These are phyloP conservation scores for Atherinosoma microstoma DNA, from an alignment of 2,797 vertebrate genomes.

Conservation along the genomic window DNA sequence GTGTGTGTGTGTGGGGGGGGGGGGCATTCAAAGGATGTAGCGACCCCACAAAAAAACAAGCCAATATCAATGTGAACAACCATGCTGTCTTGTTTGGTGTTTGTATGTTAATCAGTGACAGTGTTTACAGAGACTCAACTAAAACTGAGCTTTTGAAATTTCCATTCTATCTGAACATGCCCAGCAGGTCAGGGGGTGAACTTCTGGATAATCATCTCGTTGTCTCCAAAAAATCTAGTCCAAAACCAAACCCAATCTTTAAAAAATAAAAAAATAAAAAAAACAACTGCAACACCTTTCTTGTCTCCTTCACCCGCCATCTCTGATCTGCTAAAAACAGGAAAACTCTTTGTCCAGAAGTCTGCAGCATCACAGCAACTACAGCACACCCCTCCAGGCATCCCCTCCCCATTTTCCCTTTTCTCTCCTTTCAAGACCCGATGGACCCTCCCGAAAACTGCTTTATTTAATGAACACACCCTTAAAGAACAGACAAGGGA, in stretches of 20 bases:
- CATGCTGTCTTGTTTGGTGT: conserved; percentile 29
- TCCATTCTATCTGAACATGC: conserved; percentile 48
- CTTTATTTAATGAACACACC: conserved; percentile 82
- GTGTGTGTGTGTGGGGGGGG: background rate
- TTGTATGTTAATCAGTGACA: background rate
- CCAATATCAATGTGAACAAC: conserved; percentile 24
- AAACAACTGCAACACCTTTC: conserved; percentile 18
- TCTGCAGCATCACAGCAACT: conserved; percentile 63
- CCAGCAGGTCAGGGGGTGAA: conserved; percentile 9
- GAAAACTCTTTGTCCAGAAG: conserved; percentile 75
- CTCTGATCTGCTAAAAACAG: conserved; percentile 54
- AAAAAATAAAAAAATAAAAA: conserved; percentile 11
- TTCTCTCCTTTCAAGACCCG: conserved; percentile 66
- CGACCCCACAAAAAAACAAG: background rate
- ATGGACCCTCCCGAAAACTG: conserved; percentile 58
- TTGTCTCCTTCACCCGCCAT: conserved; percentile 35
- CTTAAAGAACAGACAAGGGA: conserved; percentile 75
- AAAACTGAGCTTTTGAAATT: conserved; percentile 59
- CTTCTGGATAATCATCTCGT: conserved; percentile 50
- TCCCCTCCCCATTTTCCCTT: conserved; percentile 21
- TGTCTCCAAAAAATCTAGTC: conserved; percentile 50
- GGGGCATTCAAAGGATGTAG: too few species aligned
- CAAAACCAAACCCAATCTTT: conserved; percentile 48
- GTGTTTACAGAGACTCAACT: background rate
- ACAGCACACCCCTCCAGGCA: conserved; percentile 41